Conservation (phyloP, 2,797 vertebrate genomes). For the Pteropus rufus region DNA sequence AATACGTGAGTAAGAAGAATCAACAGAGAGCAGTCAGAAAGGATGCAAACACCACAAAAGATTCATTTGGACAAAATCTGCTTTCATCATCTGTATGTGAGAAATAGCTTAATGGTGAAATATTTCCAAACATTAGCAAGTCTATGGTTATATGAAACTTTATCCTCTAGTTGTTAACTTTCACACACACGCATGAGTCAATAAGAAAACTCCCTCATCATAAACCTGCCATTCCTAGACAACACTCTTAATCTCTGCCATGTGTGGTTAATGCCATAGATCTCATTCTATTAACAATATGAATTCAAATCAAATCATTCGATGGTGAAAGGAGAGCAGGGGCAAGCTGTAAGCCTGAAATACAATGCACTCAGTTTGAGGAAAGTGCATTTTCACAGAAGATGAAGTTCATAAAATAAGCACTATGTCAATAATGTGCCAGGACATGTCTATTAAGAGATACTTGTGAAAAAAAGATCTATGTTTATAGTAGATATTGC, state of each 20-base stretch:
- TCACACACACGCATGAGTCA: conserved; percentile 73
- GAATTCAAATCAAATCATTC: conserved; percentile 55
- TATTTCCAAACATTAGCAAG: conserved; percentile 67
- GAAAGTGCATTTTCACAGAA: conserved; percentile 6
- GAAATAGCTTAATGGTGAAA: conserved; percentile 70
- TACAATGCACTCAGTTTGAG: background rate
- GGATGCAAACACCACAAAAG: background rate
- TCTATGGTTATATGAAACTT: conserved; percentile 52
- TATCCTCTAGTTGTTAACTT: conserved; percentile 73
- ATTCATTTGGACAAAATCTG: conserved; percentile 42
- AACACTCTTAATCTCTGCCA: conserved; percentile 64
- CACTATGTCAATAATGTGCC: background rate
- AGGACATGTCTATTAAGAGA: background rate
- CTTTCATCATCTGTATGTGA: conserved; percentile 54
- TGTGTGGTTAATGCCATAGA: conserved; percentile 57
- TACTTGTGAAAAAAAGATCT: background rate
- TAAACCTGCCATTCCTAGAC: conserved; percentile 59
- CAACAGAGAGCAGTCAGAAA: background rate
- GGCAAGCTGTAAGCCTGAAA: background rate
- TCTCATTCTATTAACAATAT: conserved; percentile 66
- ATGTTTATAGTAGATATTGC: background rate
- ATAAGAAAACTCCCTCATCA: conserved; percentile 73
- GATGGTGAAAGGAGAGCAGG: background rate
- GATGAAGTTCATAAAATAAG: background rate
- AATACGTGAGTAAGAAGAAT: background rate